Conservation (phyloP, 2,797 vertebrate species). For the Eulemur mongoz region DNA sequence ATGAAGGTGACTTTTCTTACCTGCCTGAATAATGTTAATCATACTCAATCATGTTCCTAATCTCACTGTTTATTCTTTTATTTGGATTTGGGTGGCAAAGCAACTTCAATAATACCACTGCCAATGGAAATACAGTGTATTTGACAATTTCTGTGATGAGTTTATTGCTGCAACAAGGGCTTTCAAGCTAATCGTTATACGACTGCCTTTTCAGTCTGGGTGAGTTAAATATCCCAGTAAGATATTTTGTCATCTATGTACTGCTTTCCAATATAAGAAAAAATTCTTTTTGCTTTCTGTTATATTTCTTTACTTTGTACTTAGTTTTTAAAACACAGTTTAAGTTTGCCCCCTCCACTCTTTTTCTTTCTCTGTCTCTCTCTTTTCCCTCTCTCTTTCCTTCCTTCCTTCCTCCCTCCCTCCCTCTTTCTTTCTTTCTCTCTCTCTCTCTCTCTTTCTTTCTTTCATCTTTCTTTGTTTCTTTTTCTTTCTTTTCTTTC, state of each 20-base stretch:
- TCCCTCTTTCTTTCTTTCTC: too few species aligned
- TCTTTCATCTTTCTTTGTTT: neutral
- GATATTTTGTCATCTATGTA: neutral
- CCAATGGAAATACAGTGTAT: conserved; percentile 48
- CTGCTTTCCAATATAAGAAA: conserved; percentile 51
- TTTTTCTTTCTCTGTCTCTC: neutral
- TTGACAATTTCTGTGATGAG: conserved; percentile 47
- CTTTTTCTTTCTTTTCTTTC: neutral
- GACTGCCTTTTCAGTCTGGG: conserved; percentile 16
- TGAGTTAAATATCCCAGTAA: conserved; percentile 36
- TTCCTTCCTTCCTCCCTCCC: too few species aligned
- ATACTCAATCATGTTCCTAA: conserved; percentile 41
- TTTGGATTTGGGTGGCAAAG: conserved; percentile 67
- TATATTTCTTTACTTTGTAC: neutral
- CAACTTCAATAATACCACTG: conserved; percentile 46
- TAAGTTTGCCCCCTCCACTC: neutral
- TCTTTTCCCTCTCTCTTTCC: neutral
- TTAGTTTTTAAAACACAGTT: conserved; percentile 63
- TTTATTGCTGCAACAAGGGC: conserved; percentile 65
- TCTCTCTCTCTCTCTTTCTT: neutral
- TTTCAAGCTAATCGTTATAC: conserved; percentile 75
- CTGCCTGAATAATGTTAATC: conserved; percentile 43
- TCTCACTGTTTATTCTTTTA: conserved; percentile 5
- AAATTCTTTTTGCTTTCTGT: conserved; percentile 33
- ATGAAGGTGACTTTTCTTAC: conserved; percentile 6